Percentiles rank a stretch among this genome's conserved stretches.
Evolutionary conservation across 2,797 vertebrate species (phyloP).

Genomic region (Podarcis lilfordi): DNA sequence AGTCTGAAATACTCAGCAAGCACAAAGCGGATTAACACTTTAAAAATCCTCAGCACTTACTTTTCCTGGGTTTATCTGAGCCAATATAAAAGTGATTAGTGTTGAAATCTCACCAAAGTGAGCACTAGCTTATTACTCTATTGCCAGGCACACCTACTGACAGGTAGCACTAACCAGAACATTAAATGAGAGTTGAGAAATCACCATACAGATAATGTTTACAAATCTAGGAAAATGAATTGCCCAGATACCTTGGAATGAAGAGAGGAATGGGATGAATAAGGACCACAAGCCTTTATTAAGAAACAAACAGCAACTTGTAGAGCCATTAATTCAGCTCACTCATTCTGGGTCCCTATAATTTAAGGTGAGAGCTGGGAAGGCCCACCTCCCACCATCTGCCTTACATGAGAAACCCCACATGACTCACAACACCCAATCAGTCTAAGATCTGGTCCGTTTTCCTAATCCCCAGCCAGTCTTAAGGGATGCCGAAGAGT

Average conservation of each 20-base stretch:
- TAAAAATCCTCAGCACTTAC: constrained; percentile 66
- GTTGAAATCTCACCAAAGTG: constrained; percentile 43
- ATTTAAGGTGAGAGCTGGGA: background rate
- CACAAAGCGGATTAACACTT: constrained; percentile 64
- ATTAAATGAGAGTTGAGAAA: constrained; percentile 42
- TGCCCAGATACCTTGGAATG: background rate
- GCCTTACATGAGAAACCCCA: background rate
- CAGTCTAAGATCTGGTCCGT: background rate
- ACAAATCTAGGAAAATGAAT: constrained; percentile 22
- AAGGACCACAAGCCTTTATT: background rate
- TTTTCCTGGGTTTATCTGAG: constrained; percentile 60
- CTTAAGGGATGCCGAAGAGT: too few relatives aligned
- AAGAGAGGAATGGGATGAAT: background rate
- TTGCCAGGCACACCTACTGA: constrained; percentile 53
- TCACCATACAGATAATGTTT: constrained; percentile 38
- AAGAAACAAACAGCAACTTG: background rate
- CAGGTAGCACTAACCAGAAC: constrained; percentile 36
- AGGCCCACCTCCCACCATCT: background rate
- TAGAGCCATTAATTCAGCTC: background rate
- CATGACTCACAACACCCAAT: background rate
- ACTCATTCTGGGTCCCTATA: background rate
- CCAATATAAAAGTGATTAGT: constrained; percentile 71
- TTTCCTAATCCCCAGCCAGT: background rate
- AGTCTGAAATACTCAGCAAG: constrained; percentile 68
- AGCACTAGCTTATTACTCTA: constrained; percentile 58